phyloP scores from a whole-genome alignment of 2,888 invertebrate species.

The Leptinotarsa haldemani region DNA sequence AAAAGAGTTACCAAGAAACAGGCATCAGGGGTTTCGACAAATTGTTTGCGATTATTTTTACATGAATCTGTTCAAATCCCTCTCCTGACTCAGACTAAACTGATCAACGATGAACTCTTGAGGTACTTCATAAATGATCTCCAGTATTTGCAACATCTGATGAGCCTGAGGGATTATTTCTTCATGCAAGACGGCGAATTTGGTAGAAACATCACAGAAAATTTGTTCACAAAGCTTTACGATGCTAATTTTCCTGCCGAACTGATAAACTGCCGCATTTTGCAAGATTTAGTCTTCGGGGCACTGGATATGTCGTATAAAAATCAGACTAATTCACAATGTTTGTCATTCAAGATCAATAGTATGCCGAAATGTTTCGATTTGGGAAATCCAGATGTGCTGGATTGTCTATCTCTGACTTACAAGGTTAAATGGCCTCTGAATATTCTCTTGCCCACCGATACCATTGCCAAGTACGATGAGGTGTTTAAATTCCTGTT shows the following conservation, averaged over 20 bases:
- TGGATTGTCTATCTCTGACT: conserved; percentile 76
- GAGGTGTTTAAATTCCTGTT: conserved; percentile 81
- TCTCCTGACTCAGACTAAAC: conserved; percentile 74
- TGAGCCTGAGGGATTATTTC: conserved; percentile 80
- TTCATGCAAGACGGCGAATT: conserved; percentile 86
- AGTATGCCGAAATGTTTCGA: conserved; percentile 74
- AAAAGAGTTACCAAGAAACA: conserved; percentile 61
- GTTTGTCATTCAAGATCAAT: conserved; percentile 74
- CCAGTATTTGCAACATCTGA: conserved; percentile 77
- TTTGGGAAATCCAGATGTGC: conserved; percentile 74
- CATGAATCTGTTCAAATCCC: conserved; percentile 72
- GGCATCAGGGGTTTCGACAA: conserved; percentile 61
- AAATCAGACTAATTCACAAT: conserved; percentile 72
- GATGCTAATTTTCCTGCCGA: conserved; percentile 75
- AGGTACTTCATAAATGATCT: conserved; percentile 75
- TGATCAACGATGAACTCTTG: conserved; percentile 79
- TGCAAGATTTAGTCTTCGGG: conserved; percentile 75
- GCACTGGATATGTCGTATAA: conserved; percentile 77
- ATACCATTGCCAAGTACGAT: conserved; percentile 77
- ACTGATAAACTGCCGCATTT: conserved; percentile 75
- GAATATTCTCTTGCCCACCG: conserved; percentile 80
- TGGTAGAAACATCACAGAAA: conserved; percentile 77
- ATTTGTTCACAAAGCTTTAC: conserved; percentile 76
- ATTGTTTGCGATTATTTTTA: conserved; percentile 58
- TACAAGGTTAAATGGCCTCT: conserved; percentile 83